Evolutionary conservation across 1,140 invertebrate genomes (phyloP), one percentile per base, ranked within the genome.

Genomic region (Pseudomyrmex flavicornis): DNA sequence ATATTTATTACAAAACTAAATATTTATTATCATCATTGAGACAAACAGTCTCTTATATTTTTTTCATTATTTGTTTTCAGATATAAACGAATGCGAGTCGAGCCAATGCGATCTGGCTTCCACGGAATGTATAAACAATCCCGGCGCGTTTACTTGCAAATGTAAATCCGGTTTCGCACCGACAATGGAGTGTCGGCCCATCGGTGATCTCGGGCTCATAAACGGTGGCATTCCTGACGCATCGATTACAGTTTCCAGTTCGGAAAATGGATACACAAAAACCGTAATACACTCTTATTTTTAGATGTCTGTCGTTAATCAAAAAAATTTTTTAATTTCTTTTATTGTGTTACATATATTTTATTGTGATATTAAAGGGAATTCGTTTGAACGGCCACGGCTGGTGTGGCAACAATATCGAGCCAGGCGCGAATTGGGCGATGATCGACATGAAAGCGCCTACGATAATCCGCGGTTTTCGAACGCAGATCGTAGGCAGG

Each of bases 121-220:
- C 3, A 99, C 98, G 0, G 97, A 98, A 93, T 99, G 98, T 93
- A 96, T 97, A 68, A 99, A 99, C 91, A 97, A 97, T 22, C 96
- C 97, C 54, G 98, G 98, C 66, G 97, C 98, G 26, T 99, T 99
- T 94, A 97, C 97, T 77, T 99, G 98, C 91, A 97, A 98, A 89
- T 99, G 98, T 90, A 96, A 97, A 86, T 91, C 96, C 85, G 98
- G 98, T 62, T 99, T 98, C 91, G 94, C 97, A 48, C 97, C 98
- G 15, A 98, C 97, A 75, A 96, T 98, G 90, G 98, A 99, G 91
- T 99, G 98, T 89, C 95, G 98, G 86, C 97, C 98, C 1, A 97
- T 98, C 50, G 97, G 96, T 15, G 98, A 99, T 94, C 95, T 99
- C 52, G 98, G 98, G 26, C 94, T 99, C 9, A 97, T 97, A 66